phyloP scores from a whole-genome alignment of 2,888 invertebrate genomes.

The Ophonus ardosiacus region DNA sequence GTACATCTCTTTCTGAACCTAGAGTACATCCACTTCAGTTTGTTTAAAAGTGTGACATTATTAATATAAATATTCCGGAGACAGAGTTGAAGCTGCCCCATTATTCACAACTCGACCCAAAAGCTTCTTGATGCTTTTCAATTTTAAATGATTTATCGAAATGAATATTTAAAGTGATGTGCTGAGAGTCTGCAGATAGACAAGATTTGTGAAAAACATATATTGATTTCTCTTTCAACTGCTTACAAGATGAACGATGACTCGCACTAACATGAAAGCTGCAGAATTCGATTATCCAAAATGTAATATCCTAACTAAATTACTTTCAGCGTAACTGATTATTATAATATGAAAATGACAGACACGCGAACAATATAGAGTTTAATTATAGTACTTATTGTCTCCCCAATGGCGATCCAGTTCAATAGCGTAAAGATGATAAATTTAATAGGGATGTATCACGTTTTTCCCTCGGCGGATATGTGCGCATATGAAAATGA shows the following conservation, averaged over 20 bases:
- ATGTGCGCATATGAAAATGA: slow-evolving; percentile 40
- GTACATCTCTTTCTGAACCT: neutral
- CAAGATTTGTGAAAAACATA: slow-evolving; percentile 32
- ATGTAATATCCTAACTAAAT: neutral
- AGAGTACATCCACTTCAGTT: neutral
- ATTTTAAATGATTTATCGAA: slow-evolving; percentile 49
- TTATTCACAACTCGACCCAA: slow-evolving; percentile 35
- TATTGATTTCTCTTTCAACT: slow-evolving; percentile 11
- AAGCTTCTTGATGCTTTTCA: slow-evolving; percentile 36
- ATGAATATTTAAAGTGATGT: slow-evolving; percentile 45
- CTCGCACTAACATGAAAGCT: neutral
- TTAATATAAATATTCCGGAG: slow-evolving; percentile 28
- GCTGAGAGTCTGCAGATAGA: neutral
- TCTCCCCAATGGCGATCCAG: neutral
- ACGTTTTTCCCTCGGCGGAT: slow-evolving; percentile 16
- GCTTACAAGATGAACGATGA: neutral
- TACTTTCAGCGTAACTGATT: neutral
- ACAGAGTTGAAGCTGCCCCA: neutral
- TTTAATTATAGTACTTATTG: slow-evolving; percentile 20
- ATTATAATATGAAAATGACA: neutral
- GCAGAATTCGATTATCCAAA: neutral
- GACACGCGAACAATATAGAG: neutral
- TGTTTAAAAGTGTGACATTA: slow-evolving; percentile 7
- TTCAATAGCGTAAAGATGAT: slow-evolving; percentile 9
- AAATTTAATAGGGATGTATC: slow-evolving; percentile 19